phyloP scores from a whole-genome alignment of 92 coral and sea anemone genomes.

The Parazoanthus swiftii region DNA sequence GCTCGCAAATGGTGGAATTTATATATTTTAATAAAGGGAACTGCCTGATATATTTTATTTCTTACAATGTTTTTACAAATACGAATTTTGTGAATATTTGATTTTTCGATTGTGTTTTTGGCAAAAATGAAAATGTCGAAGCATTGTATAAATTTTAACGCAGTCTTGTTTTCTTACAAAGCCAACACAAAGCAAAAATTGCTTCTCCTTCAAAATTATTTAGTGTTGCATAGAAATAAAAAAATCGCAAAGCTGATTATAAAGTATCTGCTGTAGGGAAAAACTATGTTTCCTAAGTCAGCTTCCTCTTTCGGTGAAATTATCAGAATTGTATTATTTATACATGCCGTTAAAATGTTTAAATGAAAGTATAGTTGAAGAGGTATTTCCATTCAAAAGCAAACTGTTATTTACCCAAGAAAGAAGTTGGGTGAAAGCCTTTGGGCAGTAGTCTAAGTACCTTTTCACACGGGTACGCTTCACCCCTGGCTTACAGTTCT shows the following conservation, averaged over 20 bases:
- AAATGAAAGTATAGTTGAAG: background rate
- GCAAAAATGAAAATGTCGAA: background rate
- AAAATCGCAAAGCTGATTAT: background rate
- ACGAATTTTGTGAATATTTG: background rate
- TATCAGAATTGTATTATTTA: background rate
- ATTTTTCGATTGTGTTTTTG: conserved; percentile 11
- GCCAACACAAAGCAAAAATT: background rate
- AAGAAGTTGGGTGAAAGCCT: no score
- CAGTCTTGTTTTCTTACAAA: background rate
- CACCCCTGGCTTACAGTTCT: background rate
- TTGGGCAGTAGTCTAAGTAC: background rate
- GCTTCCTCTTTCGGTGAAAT: background rate
- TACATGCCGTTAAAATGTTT: no score
- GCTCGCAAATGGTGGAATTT: background rate
- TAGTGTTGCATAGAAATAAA: background rate
- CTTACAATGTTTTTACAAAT: background rate
- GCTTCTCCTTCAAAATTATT: no score
- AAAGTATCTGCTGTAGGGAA: background rate
- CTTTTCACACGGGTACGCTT: background rate
- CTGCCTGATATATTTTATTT: background rate
- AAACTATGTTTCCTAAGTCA: no score
- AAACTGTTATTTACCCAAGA: background rate
- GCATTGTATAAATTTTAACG: background rate
- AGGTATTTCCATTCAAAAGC: background rate
- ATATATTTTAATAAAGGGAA: background rate